Conservation (phyloP, 1,140 invertebrate genomes). For the Chironomus tepperi region DNA sequence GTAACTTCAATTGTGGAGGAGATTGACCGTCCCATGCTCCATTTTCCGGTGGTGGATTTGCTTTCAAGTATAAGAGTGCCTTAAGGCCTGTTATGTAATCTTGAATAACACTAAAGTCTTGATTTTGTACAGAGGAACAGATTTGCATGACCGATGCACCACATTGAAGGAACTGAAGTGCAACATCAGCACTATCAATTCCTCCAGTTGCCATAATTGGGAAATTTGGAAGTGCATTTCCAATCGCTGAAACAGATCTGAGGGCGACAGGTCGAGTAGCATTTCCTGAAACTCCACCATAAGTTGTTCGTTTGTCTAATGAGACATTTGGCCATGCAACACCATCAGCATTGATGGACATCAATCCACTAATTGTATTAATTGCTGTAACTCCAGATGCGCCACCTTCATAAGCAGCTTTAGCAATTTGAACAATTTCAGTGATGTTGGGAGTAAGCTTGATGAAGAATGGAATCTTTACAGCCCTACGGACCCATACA, state of each 20-base stretch:
- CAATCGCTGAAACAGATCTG: conserved; percentile 79
- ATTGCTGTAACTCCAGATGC: conserved; percentile 88
- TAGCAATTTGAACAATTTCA: conserved; percentile 80
- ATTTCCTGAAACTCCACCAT: conserved; percentile 94
- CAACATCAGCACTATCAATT: conserved; percentile 90
- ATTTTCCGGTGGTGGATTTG: conserved; percentile 47
- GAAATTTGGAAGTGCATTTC: conserved; percentile 72
- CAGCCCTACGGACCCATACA: conserved; percentile 72
- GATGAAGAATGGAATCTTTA: conserved; percentile 95
- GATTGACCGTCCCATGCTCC: conserved; percentile 87
- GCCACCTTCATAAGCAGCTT: conserved; percentile 77
- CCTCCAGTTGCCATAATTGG: conserved; percentile 93
- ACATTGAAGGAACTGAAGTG: conserved; percentile 85
- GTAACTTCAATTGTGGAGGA: conserved; percentile 78
- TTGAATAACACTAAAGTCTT: conserved; percentile 92
- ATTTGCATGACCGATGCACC: conserved; percentile 88
- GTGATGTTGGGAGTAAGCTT: conserved; percentile 98
- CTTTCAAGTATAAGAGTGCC: conserved; percentile 76
- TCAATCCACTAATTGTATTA: conserved; percentile 91
- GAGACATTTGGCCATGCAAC: conserved; percentile 89
- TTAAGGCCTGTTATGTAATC: conserved; percentile 90
- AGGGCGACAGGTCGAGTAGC: conserved; percentile 89
- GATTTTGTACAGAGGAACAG: conserved; percentile 95
- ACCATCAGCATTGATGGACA: conserved; percentile 72
- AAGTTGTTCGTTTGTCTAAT: conserved; percentile 72